Evolutionary conservation across 1,140 invertebrate genomes (phyloP).

Genomic region (Brachionus rubens): DNA sequence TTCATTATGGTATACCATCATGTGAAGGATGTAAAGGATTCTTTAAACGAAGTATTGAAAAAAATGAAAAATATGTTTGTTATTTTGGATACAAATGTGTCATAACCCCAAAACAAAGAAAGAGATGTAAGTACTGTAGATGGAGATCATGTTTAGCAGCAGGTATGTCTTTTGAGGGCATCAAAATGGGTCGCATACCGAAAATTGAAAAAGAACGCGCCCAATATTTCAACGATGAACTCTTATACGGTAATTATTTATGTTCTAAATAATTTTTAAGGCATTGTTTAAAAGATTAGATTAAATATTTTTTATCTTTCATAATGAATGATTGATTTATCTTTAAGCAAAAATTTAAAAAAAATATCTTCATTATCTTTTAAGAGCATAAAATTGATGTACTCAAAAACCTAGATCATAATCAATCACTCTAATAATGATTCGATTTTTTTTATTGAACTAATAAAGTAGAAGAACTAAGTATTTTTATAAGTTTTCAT

Average conservation of each 20-base stretch:
- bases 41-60: constrained; percentile 59
- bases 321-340: too few species aligned
- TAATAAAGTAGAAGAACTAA: too few species aligned
- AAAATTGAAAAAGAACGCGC: constrained; percentile 37
- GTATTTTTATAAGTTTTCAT: too few species aligned
- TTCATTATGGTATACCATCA: constrained; percentile 60
- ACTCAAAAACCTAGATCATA: too few species aligned
- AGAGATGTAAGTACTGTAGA: constrained; percentile 60
- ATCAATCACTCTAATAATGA: too few species aligned
- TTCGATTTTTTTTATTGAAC: too few species aligned
- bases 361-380: too few species aligned
- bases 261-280: too few species aligned
- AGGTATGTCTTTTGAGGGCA: constrained; percentile 44
- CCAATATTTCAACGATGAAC: constrained; percentile 31
- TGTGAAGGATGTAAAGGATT: constrained; percentile 61
- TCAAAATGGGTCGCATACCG: constrained; percentile 34
- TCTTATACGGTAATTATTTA: neutral
- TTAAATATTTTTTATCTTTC: too few species aligned
- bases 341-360: too few species aligned
- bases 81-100: constrained; percentile 58
- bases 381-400: too few species aligned
- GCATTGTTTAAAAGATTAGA: too few species aligned
- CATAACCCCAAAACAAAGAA: constrained; percentile 58
- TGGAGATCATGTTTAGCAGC: constrained; percentile 59
- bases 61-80: constrained; percentile 60